Conservation (phyloP, 2,113 vertebrate species). For the Empidonax traillii region DNA sequence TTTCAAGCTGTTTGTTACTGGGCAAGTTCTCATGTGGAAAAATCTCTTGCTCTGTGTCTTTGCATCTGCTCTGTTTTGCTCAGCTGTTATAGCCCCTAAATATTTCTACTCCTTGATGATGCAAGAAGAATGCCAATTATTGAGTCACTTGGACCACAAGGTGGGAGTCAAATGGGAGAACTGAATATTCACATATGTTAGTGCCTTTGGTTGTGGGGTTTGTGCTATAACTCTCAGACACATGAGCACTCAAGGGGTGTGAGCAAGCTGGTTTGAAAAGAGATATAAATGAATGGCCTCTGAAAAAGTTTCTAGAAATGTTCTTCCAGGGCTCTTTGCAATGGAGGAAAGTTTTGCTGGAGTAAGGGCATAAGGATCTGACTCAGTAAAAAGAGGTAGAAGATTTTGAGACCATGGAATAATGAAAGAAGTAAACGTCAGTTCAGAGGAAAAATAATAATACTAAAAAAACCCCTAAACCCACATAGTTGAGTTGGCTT, state of each 20-base stretch:
- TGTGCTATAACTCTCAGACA: background rate
- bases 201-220: background rate
- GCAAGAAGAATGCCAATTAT: background rate
- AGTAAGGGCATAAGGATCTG: background rate
- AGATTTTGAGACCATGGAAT: background rate
- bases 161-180: background rate
- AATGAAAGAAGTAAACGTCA: background rate
- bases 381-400: background rate
- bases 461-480: background rate
- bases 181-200: background rate
- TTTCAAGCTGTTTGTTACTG: background rate
- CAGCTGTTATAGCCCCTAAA: background rate
- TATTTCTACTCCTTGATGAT: background rate
- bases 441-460: slow-evolving; percentile 23
- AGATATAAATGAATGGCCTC: background rate
- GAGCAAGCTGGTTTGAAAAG: background rate
- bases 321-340: background rate
- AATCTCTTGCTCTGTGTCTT: background rate
- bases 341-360: background rate
- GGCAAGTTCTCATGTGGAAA: background rate
- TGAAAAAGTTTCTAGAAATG: background rate
- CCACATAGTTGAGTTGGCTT: background rate
- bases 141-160: background rate
- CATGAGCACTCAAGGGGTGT: background rate
- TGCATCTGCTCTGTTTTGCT: background rate